phyloP scores from a whole-genome alignment of 2,888 invertebrate species.

The Pyrocoelia pectoralis region DNA sequence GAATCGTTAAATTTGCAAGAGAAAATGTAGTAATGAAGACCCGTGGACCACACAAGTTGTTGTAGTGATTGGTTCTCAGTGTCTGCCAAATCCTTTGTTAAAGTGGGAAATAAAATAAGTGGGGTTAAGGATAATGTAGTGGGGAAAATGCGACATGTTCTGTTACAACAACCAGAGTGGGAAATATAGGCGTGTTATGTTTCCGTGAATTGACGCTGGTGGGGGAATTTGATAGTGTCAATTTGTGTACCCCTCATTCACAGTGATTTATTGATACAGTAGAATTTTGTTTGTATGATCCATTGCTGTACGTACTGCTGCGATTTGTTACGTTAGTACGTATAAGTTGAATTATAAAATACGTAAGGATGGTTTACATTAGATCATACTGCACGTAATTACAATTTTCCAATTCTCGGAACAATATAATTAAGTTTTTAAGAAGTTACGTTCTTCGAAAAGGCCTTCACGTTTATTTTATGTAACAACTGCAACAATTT shows the following conservation, averaged over 20 bases:
- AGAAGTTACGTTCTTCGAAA: slow-evolving; percentile 21
- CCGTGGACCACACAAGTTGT: slow-evolving; percentile 61
- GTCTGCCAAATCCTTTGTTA: slow-evolving; percentile 44
- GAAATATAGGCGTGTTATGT: slow-evolving; percentile 27
- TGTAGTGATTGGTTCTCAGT: slow-evolving; percentile 57
- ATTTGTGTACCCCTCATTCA: slow-evolving; percentile 35
- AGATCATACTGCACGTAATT: not conserved
- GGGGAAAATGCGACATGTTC: slow-evolving; percentile 29
- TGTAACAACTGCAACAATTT: slow-evolving; percentile 29
- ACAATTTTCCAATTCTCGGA: slow-evolving; percentile 15
- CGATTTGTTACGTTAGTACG: slow-evolving; percentile 26
- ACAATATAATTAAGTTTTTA: slow-evolving; percentile 25
- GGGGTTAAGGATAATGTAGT: slow-evolving; percentile 16
- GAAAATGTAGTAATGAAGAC: slow-evolving; percentile 59
- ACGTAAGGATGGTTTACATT: slow-evolving; percentile 1
- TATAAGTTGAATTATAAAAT: too few species aligned
- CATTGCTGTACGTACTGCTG: slow-evolving; percentile 32
- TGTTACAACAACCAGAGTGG: slow-evolving; percentile 27
- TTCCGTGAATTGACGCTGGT: slow-evolving; percentile 8
- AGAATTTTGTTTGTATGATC: slow-evolving; percentile 31
- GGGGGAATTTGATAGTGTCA: slow-evolving; percentile 40
- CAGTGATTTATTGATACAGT: slow-evolving; percentile 44
- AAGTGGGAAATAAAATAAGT: slow-evolving; percentile 28
- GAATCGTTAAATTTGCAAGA: slow-evolving; percentile 60
- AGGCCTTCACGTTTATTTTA: slow-evolving; percentile 15